phyloP scores from a whole-genome alignment of 2,888 invertebrate genomes.

The Megastigmus dorsalis region DNA sequence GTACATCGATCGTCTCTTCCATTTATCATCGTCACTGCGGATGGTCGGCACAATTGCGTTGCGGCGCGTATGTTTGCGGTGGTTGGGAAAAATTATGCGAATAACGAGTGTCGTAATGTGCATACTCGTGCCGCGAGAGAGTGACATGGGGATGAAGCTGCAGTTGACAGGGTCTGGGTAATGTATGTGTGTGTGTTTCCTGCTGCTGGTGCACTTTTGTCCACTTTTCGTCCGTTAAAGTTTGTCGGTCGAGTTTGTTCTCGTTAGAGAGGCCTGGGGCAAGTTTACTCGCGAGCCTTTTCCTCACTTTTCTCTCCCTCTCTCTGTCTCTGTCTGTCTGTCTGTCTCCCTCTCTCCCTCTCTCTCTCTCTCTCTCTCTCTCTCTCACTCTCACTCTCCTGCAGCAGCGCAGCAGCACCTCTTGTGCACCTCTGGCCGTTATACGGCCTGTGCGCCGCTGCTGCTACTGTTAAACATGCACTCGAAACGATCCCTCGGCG shows the following conservation, averaged over 20 bases:
- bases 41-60: no score
- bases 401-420: background rate
- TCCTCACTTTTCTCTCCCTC: background rate
- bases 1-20: background rate
- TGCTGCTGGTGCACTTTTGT: background rate
- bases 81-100: background rate
- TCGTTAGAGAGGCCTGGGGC: slow-evolving; percentile 3
- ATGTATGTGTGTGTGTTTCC: no score
- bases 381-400: background rate
- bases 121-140: background rate
- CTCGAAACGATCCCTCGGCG: background rate
- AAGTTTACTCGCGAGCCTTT: slow-evolving; percentile 10
- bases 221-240: background rate
- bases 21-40: no score
- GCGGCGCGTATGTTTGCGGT: no score
- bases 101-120: background rate
- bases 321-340: background rate
- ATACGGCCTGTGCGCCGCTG: background rate
- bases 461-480: background rate
- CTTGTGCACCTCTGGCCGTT: no score
- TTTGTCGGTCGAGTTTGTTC: slow-evolving; percentile 9
- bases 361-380: no score
- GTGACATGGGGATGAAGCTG: slow-evolving; percentile 6
- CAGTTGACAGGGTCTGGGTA: background rate
- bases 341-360: no score